Evolutionary conservation across 2,797 vertebrate genomes (phyloP), one percentile per base, ranked within the genome.

Genomic region (Cynodonichthys magdalenae): DNA sequence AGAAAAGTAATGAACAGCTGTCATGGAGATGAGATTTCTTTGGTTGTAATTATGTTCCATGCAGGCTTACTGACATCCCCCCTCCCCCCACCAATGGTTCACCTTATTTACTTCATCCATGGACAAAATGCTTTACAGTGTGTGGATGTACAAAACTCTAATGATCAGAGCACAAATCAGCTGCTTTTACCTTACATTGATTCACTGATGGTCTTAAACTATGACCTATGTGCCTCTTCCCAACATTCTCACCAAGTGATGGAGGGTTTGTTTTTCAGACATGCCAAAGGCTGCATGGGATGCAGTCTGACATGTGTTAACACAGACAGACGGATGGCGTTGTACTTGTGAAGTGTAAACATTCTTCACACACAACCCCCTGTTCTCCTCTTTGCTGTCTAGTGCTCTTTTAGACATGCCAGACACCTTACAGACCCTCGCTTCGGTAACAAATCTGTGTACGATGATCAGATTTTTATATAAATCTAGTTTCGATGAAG

Each of bases 311-410:
- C 68, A 75, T 53, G 41, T 50, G 27, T 39, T 71, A 63, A 75
- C 75, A 55, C 59, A 72, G 59, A 78, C 63, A 62, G 59, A 80
- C 63, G 75, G 70, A 79, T 66, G 63, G 62, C 15, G 12, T 56
- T 36, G 59, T 53, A 53, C 68, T 66, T 55, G 57, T 64, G 62
- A 63, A 66, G 49, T 8, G 19, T 41, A 67, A 69, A 71, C 71
- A 67, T 31, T 29, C 29, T 7, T 18, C 36, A 15, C 34, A 59
- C 36, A 47, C 29, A 39, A 41, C 39, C 6, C 27, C 15, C 28
- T 8, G 6, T 18, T 15, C 29, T 15, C 27, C 39, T 53, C 50
- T 24, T 24, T 24, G 24, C 24, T 15, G 17, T 49, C 48, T 44
- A 34, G 9, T 36, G 36, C 45, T 59, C 39, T 45, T 46, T 10